Base-by-base conservation (phyloP, 2,797 vertebrate species). In the Syngnathus acus region DNA sequence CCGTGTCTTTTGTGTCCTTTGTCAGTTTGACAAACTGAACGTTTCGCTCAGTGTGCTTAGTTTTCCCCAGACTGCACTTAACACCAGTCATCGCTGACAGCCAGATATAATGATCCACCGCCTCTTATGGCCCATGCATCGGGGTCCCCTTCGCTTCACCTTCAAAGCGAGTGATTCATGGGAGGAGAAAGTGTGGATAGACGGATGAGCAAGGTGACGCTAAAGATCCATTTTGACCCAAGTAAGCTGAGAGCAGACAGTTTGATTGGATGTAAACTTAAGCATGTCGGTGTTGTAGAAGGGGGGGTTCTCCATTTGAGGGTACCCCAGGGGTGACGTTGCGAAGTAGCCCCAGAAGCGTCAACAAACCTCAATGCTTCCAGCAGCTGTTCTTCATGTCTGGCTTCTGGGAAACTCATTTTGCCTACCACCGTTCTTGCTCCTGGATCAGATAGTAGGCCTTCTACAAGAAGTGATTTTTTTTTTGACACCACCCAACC, bases 371-470 rank as follows among this genome's bases (percentile, higher is more conserved):
- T 68, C 89, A 84, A 90, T 91, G 75, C 72, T 59, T 87, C 71
- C 78, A 86, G 72, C 91, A 91, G 89, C 84, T 89, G 89, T 72
- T 81, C 60, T 53, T 43, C 72, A 62, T 58, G 72, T 72, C 63
- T 68, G 7, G 8, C 63, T 74, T 72, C 88, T 90, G 88, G 73
- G 70, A 89, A 88, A 88, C 72, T 74, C 82, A 86, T 90, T 82
- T 84, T 67, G 79, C 72, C 54, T 80, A 68, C 69, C 68, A 64
- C 21, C 72, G 77, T 81, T 84, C 2, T 14, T 75, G 70, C 40
- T 69, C 63, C 69, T 80, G 80, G 77, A 80, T 84, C 77, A 65
- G 74, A 82, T 75, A 70, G 73, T 75, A 70, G 73, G 72, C 59
- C 79, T 74, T 39, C 77, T 61, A 71, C 70, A 43, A 72, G 70